phyloP scores from a whole-genome alignment of 1,140 invertebrate species.

The Rhopalosiphum maidis region DNA sequence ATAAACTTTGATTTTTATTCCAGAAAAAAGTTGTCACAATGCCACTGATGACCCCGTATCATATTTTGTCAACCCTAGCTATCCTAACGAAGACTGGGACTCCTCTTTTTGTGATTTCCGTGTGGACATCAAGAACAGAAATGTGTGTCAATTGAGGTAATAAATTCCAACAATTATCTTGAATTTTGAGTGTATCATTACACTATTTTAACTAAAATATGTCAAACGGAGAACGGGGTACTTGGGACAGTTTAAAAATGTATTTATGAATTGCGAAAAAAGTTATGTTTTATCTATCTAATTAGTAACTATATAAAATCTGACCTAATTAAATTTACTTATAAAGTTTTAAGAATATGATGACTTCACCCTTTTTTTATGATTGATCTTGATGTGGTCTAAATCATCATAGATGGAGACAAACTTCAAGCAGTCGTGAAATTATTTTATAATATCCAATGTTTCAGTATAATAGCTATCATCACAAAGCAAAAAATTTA shows the following conservation, averaged over 20 bases:
- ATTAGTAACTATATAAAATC: background rate
- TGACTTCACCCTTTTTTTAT: background rate
- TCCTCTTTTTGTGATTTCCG: slow-evolving; percentile 60
- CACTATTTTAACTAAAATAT: background rate
- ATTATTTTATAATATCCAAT: background rate
- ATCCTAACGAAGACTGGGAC: slow-evolving; percentile 57
- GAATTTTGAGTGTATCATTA: background rate
- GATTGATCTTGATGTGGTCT: background rate
- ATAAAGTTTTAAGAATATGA: background rate
- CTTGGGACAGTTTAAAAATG: background rate
- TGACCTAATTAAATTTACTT: background rate
- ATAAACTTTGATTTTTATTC: slow-evolving; percentile 26
- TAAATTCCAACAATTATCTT: background rate
- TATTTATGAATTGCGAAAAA: background rate
- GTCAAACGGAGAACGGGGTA: background rate
- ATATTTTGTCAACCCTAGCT: slow-evolving; percentile 60
- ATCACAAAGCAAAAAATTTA: background rate
- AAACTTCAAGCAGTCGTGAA: background rate
- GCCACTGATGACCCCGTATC: slow-evolving; percentile 58
- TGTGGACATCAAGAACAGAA: slow-evolving; percentile 59
- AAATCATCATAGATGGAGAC: background rate
- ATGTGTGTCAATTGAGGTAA: slow-evolving; percentile 60
- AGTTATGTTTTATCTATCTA: background rate
- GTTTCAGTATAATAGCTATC: background rate
- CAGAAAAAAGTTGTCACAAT: slow-evolving; percentile 60